Base-by-base conservation (phyloP, 1,140 invertebrate genomes). In the Leptinotarsa undecemlineata region DNA sequence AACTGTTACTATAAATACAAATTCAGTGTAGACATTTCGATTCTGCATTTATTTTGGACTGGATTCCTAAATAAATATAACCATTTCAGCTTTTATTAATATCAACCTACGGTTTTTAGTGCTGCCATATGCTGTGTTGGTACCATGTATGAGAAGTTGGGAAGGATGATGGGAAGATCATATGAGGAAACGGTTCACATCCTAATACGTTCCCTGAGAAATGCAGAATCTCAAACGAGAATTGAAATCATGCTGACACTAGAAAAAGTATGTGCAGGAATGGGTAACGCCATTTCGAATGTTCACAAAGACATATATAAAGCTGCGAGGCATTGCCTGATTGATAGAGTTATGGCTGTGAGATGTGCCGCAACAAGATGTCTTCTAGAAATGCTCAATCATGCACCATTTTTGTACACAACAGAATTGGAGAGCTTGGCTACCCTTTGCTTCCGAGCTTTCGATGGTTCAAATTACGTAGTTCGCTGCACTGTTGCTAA, bases 151-250 rank as follows among this genome's bases (percentile, higher is more conserved):
- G 96, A 99, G 85, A 97, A 96, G 85, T 87, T 99, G 13, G 98
- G 98, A 2, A 87, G 98, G 77, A 98, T 99, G 96, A 99, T 98
- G 92, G 98, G 98, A 0, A 88, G 97, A 76, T 98, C 96, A 0
- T 99, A 98, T 84, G 98, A 99, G 84, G 98, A 99, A 84, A 99
- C 98, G 3, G 95, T 99, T 14, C 92, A 95, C 78, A 94, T 97
- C 71, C 87, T 99, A 8, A 92, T 98, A 64, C 95, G 96, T 78
- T 96, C 95, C 5, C 87, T 99, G 64, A 92, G 95, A 81, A 98
- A 94, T 87, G 95, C 96, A 4, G 98, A 99, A 88, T 99, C 97
- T 1, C 96, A 98, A 85, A 95, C 93, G 3, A 88, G 98, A 76
- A 94, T 97, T 81, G 98, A 99, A 88, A 98, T 98, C 71, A 98